Percentiles rank a stretch among this genome's conserved stretches.
Conservation (phyloP, 2,797 vertebrate species). For the Coregonus ussuriensis region DNA sequence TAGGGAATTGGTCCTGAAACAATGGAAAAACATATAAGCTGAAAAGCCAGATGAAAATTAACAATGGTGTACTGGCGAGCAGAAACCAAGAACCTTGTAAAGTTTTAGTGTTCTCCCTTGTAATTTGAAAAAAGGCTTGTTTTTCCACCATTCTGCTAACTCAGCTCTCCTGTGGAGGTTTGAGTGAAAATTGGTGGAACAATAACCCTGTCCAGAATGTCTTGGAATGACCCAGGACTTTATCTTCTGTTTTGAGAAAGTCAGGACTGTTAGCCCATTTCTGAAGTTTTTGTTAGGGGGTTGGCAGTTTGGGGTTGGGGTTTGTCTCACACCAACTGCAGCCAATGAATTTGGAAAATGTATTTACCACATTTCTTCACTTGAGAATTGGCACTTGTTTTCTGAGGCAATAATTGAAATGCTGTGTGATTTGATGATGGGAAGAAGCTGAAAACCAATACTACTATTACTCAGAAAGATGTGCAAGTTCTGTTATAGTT, state of each 20-base stretch:
- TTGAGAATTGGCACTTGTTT: neutral
- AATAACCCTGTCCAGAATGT: constrained; percentile 18
- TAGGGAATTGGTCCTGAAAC: constrained; percentile 26
- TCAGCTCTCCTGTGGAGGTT: constrained; percentile 12
- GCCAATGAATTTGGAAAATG: constrained; percentile 3
- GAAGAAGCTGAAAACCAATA: neutral
- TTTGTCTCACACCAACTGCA: neutral
- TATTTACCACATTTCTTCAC: neutral
- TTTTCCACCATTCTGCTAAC: constrained; percentile 39
- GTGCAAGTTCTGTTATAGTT: neutral
- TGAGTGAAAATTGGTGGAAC: constrained; percentile 22
- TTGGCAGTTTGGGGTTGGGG: neutral
- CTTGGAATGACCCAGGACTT: neutral
- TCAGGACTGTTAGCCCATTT: neutral
- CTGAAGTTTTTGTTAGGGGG: constrained; percentile 12
- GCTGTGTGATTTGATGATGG: neutral
- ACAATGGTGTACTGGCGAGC: constrained; percentile 46
- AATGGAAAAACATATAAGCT: constrained; percentile 28
- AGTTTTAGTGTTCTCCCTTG: constrained; percentile 42
- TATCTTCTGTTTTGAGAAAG: constrained; percentile 1
- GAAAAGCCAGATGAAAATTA: constrained; percentile 44
- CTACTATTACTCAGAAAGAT: neutral
- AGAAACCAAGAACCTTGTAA: constrained; percentile 43
- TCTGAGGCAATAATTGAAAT: neutral
- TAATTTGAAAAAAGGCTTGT: constrained; percentile 36